A percentile compares a stretch with the other conserved stretches of the same genome.
These are phyloP conservation scores for Campaea margaritaria DNA, from an alignment of 2,888 invertebrate genomes.

Conservation along the genomic window DNA sequence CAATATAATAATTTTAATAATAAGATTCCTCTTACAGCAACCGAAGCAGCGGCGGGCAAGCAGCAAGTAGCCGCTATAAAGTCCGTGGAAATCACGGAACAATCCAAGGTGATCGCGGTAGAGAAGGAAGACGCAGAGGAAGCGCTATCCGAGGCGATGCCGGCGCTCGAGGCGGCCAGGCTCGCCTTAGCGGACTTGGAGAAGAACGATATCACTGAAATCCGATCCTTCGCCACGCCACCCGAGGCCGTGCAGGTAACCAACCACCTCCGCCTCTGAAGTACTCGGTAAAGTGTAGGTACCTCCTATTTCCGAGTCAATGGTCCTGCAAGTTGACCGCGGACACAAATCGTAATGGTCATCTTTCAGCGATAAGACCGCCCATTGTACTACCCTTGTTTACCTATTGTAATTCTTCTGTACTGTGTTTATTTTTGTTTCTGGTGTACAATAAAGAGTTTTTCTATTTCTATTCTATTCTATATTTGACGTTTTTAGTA, in stretches of 20 bases:
- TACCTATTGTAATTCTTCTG: too few relatives aligned
- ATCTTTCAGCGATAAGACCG: too few relatives aligned
- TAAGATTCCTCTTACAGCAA: conserved; percentile 69
- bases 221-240: conserved; percentile 95
- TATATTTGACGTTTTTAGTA: too few relatives aligned
- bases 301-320: too few relatives aligned
- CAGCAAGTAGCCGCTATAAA: conserved; percentile 92
- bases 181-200: conserved; percentile 92
- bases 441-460: too few relatives aligned
- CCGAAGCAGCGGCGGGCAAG: conserved; percentile 89
- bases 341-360: too few relatives aligned
- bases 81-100: conserved; percentile 92
- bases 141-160: conserved; percentile 92
- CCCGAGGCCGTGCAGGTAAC: conserved; percentile 93
- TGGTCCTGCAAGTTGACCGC: too few relatives aligned
- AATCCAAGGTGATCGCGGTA: conserved; percentile 90
- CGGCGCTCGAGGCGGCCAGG: conserved; percentile 92
- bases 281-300: too few relatives aligned
- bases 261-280: too few relatives aligned
- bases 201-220: conserved; percentile 96
- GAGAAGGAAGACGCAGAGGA: conserved; percentile 95
- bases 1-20: neutral
- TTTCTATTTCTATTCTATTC: too few relatives aligned
- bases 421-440: too few relatives aligned
- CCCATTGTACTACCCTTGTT: too few relatives aligned